A percentile compares a stretch with the other conserved stretches of the same genome.
These are phyloP conservation scores for Falco columbarius DNA, from an alignment of 2,797 vertebrate species.

Conservation along the genomic window DNA sequence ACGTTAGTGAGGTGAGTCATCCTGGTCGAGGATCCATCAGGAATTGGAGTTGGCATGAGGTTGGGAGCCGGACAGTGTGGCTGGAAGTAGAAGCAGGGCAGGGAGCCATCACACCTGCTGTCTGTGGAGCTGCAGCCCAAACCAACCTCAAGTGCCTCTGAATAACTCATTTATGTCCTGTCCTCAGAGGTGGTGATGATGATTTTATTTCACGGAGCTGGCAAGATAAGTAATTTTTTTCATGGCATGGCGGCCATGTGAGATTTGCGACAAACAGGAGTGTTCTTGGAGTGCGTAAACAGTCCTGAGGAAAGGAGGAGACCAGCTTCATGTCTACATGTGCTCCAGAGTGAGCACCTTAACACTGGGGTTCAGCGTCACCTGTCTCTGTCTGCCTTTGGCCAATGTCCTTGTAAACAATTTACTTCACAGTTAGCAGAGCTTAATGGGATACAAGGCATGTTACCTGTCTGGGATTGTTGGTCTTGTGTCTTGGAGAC, in stretches of 20 bases:
- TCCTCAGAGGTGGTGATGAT: not conserved
- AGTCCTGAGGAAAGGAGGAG: not conserved
- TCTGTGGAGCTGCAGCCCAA: not conserved
- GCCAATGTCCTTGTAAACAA: not conserved
- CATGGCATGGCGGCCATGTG: not conserved
- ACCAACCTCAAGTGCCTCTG: not conserved
- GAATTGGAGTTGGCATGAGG: not conserved
- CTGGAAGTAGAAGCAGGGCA: not conserved
- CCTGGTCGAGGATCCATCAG: not conserved
- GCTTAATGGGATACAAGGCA: not conserved
- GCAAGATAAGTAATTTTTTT: not conserved
- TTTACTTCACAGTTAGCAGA: not conserved
- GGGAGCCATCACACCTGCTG: not conserved
- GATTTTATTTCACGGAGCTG: not conserved
- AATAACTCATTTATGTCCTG: not conserved
- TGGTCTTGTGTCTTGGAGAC: not conserved
- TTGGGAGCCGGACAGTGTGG: fast-evolving
- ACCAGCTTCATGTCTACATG: not conserved
- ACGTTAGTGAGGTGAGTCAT: not conserved
- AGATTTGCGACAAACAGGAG: not conserved
- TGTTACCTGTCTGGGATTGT: not conserved
- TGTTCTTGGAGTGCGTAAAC: not conserved
- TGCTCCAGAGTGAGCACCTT: not conserved
- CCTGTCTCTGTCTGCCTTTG: not conserved
- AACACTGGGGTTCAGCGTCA: not conserved